These are phyloP conservation scores for Drosophila tsacasi DNA, from an alignment of 1,140 invertebrate species.

Conservation along the genomic window DNA sequence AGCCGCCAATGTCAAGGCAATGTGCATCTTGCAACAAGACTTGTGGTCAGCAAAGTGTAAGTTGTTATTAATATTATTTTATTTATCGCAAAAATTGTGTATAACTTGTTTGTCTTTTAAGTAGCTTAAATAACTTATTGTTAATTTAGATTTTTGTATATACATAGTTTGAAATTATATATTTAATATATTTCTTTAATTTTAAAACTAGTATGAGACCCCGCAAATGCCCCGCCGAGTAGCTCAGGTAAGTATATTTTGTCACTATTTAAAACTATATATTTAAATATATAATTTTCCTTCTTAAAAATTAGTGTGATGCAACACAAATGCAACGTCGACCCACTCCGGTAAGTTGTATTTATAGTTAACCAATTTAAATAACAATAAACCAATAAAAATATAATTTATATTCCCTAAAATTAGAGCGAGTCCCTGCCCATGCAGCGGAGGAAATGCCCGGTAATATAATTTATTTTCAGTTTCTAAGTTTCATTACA, in stretches of 20 bases:
- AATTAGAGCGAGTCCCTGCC: neutral
- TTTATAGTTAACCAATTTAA: neutral
- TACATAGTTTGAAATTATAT: neutral
- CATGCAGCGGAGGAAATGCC: neutral
- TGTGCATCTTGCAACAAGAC: neutral
- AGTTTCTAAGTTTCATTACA: fast-evolving
- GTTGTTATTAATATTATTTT: neutral
- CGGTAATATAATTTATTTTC: constrained; percentile 3
- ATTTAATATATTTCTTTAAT: no score
- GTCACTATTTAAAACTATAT: neutral
- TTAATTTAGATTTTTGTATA: neutral
- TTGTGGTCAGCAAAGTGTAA: constrained; percentile 6
- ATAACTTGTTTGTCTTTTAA: no score
- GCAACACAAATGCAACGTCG: neutral
- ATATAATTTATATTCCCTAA: neutral
- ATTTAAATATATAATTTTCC: neutral
- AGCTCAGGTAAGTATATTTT: neutral
- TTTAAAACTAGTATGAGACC: neutral
- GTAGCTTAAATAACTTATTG: neutral
- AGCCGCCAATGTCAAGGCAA: neutral
- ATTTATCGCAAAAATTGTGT: no score
- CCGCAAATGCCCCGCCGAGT: neutral
- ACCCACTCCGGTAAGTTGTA: neutral
- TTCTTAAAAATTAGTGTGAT: neutral
- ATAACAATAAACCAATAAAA: no score